phyloP scores from a whole-genome alignment of 2,797 vertebrate species.

The Cossypha caffra region DNA sequence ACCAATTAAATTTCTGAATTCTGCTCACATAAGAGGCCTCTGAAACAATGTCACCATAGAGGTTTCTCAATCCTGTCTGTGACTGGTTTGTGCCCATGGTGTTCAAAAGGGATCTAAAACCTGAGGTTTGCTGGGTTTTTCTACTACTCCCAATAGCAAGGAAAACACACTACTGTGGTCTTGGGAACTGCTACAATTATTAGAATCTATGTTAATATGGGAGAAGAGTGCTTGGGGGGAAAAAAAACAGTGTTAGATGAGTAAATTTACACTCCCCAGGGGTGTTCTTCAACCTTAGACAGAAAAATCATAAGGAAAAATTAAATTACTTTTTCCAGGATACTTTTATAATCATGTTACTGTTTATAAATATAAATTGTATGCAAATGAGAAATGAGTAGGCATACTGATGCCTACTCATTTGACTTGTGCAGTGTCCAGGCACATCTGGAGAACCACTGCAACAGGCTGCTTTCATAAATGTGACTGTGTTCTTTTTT shows the following conservation, averaged over 20 bases:
- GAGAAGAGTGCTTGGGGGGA: not conserved
- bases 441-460: not conserved
- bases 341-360: not conserved
- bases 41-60: not conserved
- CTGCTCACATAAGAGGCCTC: not conserved
- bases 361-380: not conserved
- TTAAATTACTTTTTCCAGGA: not conserved
- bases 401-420: not conserved
- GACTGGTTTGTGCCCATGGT: not conserved
- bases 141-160: not conserved
- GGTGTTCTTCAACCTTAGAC: not conserved
- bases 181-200: not conserved
- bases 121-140: not conserved
- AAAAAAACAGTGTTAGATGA: not conserved
- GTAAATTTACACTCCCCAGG: not conserved
- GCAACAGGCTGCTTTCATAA: not conserved
- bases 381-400: not conserved
- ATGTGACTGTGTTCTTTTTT: not conserved
- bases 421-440: not conserved
- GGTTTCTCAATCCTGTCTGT: not conserved
- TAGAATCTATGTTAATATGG: not conserved
- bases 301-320: not conserved
- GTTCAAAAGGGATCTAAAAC: not conserved
- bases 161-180: not conserved
- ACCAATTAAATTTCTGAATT: constrained; percentile 26